Evolutionary conservation across 2,888 invertebrate genomes (phyloP), one percentile per base, ranked within the genome.

Genomic region (Argyresthia albistria): DNA sequence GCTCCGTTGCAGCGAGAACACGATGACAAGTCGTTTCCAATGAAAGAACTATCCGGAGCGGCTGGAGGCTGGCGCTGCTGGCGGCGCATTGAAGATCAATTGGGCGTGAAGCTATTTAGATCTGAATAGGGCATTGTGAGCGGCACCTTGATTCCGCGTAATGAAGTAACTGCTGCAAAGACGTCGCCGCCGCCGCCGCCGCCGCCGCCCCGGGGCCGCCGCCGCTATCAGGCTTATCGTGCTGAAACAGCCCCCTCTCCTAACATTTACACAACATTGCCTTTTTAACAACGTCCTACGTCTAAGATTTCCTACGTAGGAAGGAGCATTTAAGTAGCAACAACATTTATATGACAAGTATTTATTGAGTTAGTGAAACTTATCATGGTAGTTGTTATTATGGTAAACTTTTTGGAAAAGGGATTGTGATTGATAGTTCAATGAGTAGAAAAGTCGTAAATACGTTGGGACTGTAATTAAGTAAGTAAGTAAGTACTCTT

Each of bases 61-160:
- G 2, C 25, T 25, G 25, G 25, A 25, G 25, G 25, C 25, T 25
- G 25, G 3, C 25, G 25, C 6, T 25, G 6, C 25, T 25, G 25
- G 25, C 25, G 67, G 72, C 78, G 71, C 75, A 86, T 86, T 86
- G 80, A 82, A 73, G 76, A 66, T 82, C 81, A 87, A 88, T 87
- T 84, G 84, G 78, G 86, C 80, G 84, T 83, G 76, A 86, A 84
- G 84, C 84, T 86, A 88, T 86, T 86, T 84, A 82, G 83, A 86
- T 84, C 73, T 86, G 86, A 86, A 87, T 86, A 79, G 84, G 71
- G 80, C 70, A 83, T 87, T 87, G 86, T 87, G 74, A 76, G 75
- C 82, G 80, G 80, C 82, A 86, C 82, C 86, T 86, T 86, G 78
- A 77, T 80, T 81, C 80, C 66, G 69, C 73, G 77, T 84, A 82